A percentile compares a stretch with the other conserved stretches of the same genome.
phyloP scores from a whole-genome alignment of 2,113 vertebrate species.

The Bungarus multicinctus region DNA sequence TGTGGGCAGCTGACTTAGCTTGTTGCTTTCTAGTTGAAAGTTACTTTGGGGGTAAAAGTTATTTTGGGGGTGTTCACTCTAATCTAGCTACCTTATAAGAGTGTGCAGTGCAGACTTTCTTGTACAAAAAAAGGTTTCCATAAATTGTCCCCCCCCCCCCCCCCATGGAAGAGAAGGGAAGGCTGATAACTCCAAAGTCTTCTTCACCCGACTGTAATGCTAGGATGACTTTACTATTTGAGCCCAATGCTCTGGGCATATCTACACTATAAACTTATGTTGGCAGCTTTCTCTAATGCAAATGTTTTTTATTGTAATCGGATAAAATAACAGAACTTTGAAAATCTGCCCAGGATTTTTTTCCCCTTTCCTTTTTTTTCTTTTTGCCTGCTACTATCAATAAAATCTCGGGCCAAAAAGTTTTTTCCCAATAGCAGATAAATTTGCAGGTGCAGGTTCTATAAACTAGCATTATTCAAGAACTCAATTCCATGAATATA shows the following conservation, averaged over 20 bases:
- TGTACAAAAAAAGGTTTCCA: not conserved
- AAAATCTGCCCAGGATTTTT: not conserved
- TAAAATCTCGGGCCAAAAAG: not conserved
- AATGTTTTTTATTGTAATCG: not conserved
- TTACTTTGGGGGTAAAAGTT: not conserved
- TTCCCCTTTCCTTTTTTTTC: not conserved
- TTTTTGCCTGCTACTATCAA: not conserved
- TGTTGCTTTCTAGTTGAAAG: not conserved
- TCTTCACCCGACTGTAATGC: not conserved
- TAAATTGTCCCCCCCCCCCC: too few relatives aligned
- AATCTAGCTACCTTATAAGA: not conserved
- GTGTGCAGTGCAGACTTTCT: not conserved
- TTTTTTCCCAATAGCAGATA: not conserved
- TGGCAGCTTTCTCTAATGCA: not conserved
- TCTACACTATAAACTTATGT: not conserved
- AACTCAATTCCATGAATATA: not conserved
- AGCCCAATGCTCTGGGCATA: not conserved
- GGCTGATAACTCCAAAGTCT: not conserved
- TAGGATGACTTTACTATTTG: not conserved
- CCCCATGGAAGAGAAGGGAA: not conserved
- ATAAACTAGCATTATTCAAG: not conserved
- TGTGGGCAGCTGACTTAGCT: not conserved
- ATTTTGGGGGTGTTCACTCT: not conserved
- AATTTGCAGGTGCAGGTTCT: not conserved
- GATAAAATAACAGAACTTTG: not conserved